Evolutionary conservation across 1,140 invertebrate species (phyloP).

Genomic region (Phenacoccus solenopsis): DNA sequence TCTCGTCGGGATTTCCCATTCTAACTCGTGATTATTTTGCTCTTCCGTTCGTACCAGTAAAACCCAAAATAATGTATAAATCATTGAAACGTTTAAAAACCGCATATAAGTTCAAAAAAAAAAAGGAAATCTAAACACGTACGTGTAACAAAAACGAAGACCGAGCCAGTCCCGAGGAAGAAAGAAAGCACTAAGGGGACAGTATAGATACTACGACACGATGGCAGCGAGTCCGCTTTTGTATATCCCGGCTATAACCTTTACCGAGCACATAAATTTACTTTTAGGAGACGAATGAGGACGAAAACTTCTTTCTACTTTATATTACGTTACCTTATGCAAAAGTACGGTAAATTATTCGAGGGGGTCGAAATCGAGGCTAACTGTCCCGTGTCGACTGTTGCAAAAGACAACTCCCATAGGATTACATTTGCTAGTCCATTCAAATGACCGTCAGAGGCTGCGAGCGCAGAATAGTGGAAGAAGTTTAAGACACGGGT

Average conservation of each 20-base stretch:
- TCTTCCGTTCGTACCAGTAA: too few relatives aligned
- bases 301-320: conserved; percentile 10
- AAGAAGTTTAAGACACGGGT: conserved; percentile 16
- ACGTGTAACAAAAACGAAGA: too few relatives aligned
- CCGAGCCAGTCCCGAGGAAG: background rate
- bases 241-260: conserved; percentile 1
- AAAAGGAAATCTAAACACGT: too few relatives aligned
- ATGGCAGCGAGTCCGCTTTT: background rate
- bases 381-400: conserved; percentile 11
- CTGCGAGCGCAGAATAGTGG: conserved; percentile 5
- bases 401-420: conserved; percentile 2
- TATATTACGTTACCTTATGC: background rate
- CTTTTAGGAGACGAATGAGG: conserved; percentile 14
- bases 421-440: conserved; percentile 13
- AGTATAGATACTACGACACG: background rate
- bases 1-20: too few relatives aligned
- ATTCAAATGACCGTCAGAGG: conserved; percentile 17
- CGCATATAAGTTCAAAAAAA: too few relatives aligned
- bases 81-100: too few relatives aligned
- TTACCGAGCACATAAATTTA: conserved; percentile 5
- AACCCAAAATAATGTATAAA: too few relatives aligned
- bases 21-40: too few relatives aligned
- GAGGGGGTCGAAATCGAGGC: conserved; percentile 11
- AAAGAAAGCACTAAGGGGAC: background rate
- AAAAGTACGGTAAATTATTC: conserved; percentile 14